phyloP scores from a whole-genome alignment of 2,113 vertebrate genomes.

The Macrotis lagotis region DNA sequence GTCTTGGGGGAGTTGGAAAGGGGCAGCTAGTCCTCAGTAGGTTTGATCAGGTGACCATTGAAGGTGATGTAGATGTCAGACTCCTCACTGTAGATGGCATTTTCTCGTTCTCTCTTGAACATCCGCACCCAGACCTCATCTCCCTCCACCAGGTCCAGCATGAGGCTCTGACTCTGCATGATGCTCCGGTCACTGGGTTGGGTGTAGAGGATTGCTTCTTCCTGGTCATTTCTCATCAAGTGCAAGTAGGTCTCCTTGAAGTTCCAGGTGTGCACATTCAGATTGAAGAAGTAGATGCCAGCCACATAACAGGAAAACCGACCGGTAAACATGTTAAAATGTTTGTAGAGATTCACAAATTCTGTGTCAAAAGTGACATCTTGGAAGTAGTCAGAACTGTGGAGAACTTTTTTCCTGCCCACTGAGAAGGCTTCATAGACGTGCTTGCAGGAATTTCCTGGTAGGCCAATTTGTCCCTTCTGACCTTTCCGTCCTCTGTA shows the following conservation, averaged over 20 bases:
- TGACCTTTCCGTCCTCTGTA: constrained; percentile 86
- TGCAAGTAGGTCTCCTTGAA: constrained; percentile 93
- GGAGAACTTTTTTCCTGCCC: constrained; percentile 87
- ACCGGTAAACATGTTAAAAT: constrained; percentile 92
- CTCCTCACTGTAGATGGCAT: constrained; percentile 89
- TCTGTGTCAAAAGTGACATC: constrained; percentile 87
- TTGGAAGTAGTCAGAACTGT: constrained; percentile 88
- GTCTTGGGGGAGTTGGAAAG: rapidly evolving
- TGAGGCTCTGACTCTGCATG: constrained; percentile 93
- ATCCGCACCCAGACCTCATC: constrained; percentile 91
- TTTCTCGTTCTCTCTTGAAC: constrained; percentile 89
- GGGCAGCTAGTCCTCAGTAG: constrained; percentile 34
- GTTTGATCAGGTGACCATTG: constrained; percentile 89
- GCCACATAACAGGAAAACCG: constrained; percentile 89
- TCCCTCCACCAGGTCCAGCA: constrained; percentile 85
- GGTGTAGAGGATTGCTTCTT: constrained; percentile 87
- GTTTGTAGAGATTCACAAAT: constrained; percentile 88
- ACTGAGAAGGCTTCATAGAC: constrained; percentile 89
- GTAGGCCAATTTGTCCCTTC: constrained; percentile 86
- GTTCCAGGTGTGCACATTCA: constrained; percentile 93
- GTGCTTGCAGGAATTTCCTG: constrained; percentile 87
- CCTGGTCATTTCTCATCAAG: constrained; percentile 87
- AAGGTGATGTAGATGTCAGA: constrained; percentile 89
- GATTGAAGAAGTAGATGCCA: constrained; percentile 90
- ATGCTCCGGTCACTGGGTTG: constrained; percentile 91